Evolutionary conservation across 2,888 invertebrate genomes (phyloP).

Genomic region (Caenorhabditis sp.): DNA sequence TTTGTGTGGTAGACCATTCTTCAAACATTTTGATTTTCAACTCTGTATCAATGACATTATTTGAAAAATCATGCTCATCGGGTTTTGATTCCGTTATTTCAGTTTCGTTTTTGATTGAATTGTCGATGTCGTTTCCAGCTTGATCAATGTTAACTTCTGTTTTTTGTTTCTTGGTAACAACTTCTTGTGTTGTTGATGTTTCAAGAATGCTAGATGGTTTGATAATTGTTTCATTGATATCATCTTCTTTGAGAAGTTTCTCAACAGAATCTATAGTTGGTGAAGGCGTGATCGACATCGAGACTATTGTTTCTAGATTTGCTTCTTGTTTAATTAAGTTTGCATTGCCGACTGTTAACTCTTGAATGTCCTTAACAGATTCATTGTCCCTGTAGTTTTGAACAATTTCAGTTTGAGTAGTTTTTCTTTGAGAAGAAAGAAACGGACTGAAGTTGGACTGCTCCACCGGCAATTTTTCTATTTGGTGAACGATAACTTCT

Average conservation of each 20-base stretch:
- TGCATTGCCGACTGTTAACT: too few relatives aligned
- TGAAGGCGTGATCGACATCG: not conserved
- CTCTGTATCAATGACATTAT: constrained; percentile 39
- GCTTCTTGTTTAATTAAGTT: too few relatives aligned
- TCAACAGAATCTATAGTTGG: not conserved
- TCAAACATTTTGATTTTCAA: constrained; percentile 59
- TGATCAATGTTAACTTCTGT: not conserved
- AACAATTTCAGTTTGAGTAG: not conserved
- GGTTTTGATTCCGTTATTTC: constrained; percentile 9
- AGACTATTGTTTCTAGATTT: too few relatives aligned
- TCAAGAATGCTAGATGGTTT: too few relatives aligned
- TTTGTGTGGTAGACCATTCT: constrained; percentile 55
- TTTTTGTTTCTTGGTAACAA: not conserved
- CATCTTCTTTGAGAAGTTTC: not conserved
- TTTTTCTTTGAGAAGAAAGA: too few relatives aligned
- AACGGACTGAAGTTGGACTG: too few relatives aligned
- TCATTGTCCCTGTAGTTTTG: constrained; percentile 21
- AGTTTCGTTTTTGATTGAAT: not conserved
- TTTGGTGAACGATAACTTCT: constrained; percentile 36
- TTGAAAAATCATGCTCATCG: not conserved
- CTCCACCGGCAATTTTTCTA: too few relatives aligned
- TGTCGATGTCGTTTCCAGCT: not conserved
- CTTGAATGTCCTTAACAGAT: too few relatives aligned
- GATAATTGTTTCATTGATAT: too few relatives aligned
- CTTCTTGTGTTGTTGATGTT: too few relatives aligned